These are phyloP conservation scores for Microhierax caerulescens DNA, from an alignment of 2,797 vertebrate genomes.

Conservation along the genomic window DNA sequence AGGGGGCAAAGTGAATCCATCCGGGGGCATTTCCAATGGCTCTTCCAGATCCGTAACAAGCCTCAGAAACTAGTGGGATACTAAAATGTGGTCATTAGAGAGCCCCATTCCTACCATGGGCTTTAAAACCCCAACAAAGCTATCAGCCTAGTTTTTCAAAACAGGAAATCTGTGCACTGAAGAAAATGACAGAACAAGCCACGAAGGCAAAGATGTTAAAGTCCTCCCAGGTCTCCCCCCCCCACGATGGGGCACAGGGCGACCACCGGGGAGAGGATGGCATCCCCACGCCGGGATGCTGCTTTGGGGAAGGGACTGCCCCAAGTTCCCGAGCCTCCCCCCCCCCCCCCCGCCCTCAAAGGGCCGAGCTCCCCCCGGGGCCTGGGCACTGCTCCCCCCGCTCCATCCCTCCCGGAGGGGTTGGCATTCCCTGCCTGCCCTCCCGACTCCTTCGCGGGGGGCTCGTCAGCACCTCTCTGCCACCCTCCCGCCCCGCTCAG, in stretches of 20 bases:
- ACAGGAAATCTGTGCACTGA: slow-evolving; percentile 14
- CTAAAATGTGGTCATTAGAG: neutral
- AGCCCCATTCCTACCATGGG: neutral
- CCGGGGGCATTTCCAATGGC: neutral
- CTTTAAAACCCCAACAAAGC: neutral
- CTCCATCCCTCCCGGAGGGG: neutral
- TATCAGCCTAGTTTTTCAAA: slow-evolving; percentile 7
- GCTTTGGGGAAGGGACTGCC: neutral
- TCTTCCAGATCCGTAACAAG: neutral
- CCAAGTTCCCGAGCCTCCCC: neutral
- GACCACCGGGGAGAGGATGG: neutral
- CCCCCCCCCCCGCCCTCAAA: too few relatives aligned
- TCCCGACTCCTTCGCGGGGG: neutral
- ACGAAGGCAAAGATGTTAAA: neutral
- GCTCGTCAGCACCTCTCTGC: neutral
- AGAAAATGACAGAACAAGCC: slow-evolving; percentile 25
- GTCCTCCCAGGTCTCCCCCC: neutral
- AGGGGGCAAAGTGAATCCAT: slow-evolving; percentile 5
- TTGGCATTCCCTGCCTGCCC: neutral
- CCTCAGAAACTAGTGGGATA: neutral
- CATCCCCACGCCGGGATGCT: neutral
- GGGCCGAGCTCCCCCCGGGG: neutral
- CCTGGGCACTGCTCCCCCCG: neutral
- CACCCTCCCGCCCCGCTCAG: neutral
- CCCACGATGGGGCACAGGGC: neutral